These are phyloP conservation scores for Xerus inauris DNA, from an alignment of 2,113 vertebrate species.

Conservation along the genomic window DNA sequence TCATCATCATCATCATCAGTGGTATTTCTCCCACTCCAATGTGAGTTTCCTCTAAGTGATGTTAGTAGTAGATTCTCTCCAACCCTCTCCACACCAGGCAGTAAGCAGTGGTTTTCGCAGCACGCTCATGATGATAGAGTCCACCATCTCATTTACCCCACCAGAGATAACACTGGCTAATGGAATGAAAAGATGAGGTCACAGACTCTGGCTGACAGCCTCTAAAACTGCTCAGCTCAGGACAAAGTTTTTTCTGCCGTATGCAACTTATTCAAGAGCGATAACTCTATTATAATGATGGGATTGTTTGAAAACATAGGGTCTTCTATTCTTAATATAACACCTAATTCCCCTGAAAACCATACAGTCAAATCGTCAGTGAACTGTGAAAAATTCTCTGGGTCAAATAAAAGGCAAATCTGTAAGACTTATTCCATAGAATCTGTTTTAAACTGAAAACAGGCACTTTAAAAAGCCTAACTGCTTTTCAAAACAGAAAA, in stretches of 20 bases:
- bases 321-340: background rate
- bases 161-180: constrained; percentile 70
- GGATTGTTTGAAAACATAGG: background rate
- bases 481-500: constrained; percentile 27
- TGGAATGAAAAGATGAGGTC: constrained; percentile 74
- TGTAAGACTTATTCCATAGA: background rate
- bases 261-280: constrained; percentile 62
- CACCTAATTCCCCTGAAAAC: background rate
- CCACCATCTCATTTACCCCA: constrained; percentile 59
- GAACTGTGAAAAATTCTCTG: background rate
- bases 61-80: constrained; percentile 36
- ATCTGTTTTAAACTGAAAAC: constrained; percentile 3
- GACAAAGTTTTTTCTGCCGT: constrained; percentile 64
- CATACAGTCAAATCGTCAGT: background rate
- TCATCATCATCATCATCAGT: no score
- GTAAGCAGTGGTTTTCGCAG: constrained; percentile 61
- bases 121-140: constrained; percentile 47
- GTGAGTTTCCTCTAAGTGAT: constrained; percentile 4
- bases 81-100: background rate
- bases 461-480: background rate
- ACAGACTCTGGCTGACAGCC: constrained; percentile 60
- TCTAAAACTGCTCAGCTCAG: constrained; percentile 75
- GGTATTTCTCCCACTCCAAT: background rate
- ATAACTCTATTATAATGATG: background rate
- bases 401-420: background rate